Evolutionary conservation across 2,113 vertebrate genomes (phyloP), one percentile per base, ranked within the genome.

Genomic region (Ophthalmolycus amberensis): DNA sequence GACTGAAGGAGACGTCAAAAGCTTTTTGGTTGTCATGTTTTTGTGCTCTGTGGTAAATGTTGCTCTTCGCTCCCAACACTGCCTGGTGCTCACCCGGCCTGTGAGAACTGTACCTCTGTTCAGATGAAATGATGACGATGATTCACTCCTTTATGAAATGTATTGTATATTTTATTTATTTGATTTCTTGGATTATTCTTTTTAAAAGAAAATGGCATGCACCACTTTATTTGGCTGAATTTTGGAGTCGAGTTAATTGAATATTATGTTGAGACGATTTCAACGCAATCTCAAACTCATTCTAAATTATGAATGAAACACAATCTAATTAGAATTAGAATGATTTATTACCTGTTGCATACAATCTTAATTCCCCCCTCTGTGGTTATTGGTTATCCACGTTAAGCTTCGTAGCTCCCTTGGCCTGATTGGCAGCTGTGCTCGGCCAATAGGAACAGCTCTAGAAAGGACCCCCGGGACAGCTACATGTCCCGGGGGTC

Each of bases 31-130:
- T 68, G 18, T 58, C 9, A 16, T 70, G 59, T 69, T 56, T 63
- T 71, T 69, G 87, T 79, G 80, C 74, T 87, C 48, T 62, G 83
- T 92, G 77, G 81, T 83, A 85, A 92, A 92, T 81, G 91, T 91
- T 79, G 91, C 85, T 93, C 74, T 86, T 90, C 34, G 87, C 92
- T 93, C 86, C 79, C 34, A 74, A 93, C 90, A 93, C 94, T 94
- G 94, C 93, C 94, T 93, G 92, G 90, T 94, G 93, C 91, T 93
- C 93, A 91, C 92, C 93, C 90, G 94, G 93, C 92, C 91, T 91
- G 91, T 88, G 91, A 85, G 71, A 88, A 84, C 32, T 83, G 90
- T 88, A 87, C 84, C 80, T 85, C 72, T 90, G 84, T 79, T 85
- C 80, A 20, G 86, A 93, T 82, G 85, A 93, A 87, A 88, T 66